phyloP scores from a whole-genome alignment of 2,113 vertebrate genomes.

The Synchiropus splendidus region DNA sequence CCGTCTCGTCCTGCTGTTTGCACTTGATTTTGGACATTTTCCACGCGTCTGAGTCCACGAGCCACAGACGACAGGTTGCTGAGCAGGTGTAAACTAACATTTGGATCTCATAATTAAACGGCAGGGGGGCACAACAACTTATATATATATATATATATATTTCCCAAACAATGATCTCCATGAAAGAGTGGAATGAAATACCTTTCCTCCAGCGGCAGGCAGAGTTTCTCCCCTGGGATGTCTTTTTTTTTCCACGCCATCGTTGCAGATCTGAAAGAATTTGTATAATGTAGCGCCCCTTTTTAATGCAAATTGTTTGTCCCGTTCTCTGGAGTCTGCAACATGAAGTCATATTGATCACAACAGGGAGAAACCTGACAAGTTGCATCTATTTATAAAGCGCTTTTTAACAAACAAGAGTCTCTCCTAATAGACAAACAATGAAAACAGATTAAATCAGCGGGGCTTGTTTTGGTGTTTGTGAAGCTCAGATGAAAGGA shows the following conservation, averaged over 20 bases:
- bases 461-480: slow-evolving; percentile 18
- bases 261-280: slow-evolving; percentile 1
- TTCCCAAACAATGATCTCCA: slow-evolving; percentile 14
- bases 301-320: background rate
- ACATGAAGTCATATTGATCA: slow-evolving; percentile 6
- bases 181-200: background rate
- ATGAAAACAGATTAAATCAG: slow-evolving; percentile 35
- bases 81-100: slow-evolving; percentile 65
- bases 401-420: slow-evolving; percentile 26
- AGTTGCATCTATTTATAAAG: slow-evolving; percentile 13
- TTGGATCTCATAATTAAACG: slow-evolving; percentile 35
- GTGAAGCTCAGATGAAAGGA: slow-evolving; percentile 2
- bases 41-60: slow-evolving; percentile 43
- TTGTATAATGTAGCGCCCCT: background rate
- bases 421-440: slow-evolving; percentile 20
- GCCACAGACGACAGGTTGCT: slow-evolving; percentile 55
- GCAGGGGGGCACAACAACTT: slow-evolving; percentile 6
- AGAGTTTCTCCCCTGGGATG: background rate
- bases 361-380: slow-evolving; percentile 9
- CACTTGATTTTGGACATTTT: slow-evolving; percentile 53
- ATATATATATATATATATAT: background rate
- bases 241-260: background rate
- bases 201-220: background rate
- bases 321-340: slow-evolving; percentile 1
- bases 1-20: slow-evolving; percentile 52